Conservation (phyloP, 2,888 invertebrate genomes). For the Furcula furcula region DNA sequence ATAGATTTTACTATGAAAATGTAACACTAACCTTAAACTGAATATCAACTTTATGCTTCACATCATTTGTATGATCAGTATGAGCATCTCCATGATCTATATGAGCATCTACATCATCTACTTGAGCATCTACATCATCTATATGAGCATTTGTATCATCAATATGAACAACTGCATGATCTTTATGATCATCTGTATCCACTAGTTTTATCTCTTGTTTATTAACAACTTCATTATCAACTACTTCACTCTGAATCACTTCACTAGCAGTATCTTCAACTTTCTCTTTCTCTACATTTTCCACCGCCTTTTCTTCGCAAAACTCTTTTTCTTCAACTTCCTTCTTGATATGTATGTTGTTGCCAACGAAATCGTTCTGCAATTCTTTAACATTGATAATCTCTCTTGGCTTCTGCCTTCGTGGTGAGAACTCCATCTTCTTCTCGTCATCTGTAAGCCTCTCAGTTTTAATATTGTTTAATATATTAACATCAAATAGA, state of each 20-base stretch:
- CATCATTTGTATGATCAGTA: too few species aligned
- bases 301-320: constrained; percentile 2
- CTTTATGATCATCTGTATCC: too few species aligned
- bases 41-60: too few species aligned
- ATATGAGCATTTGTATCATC: too few species aligned
- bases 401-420: constrained; percentile 55
- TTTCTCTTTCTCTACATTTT: not conserved
- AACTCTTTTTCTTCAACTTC: constrained; percentile 33
- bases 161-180: too few species aligned
- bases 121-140: too few species aligned
- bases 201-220: too few species aligned
- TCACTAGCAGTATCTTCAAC: not conserved
- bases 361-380: constrained; percentile 69
- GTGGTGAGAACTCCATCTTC: constrained; percentile 55
- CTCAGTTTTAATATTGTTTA: constrained; percentile 73
- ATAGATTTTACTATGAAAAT: too few species aligned
- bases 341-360: constrained; percentile 61
- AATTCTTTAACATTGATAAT: constrained; percentile 73
- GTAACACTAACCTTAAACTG: constrained; percentile 26
- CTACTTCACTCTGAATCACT: not conserved
- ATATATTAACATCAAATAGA: constrained; percentile 63
- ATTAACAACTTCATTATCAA: constrained; percentile 3
- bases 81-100: too few species aligned
- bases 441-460: constrained; percentile 68
- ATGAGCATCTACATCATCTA: too few species aligned